These are phyloP conservation scores for Spermophilus dauricus DNA, from an alignment of 2,113 vertebrate species.

Conservation along the genomic window DNA sequence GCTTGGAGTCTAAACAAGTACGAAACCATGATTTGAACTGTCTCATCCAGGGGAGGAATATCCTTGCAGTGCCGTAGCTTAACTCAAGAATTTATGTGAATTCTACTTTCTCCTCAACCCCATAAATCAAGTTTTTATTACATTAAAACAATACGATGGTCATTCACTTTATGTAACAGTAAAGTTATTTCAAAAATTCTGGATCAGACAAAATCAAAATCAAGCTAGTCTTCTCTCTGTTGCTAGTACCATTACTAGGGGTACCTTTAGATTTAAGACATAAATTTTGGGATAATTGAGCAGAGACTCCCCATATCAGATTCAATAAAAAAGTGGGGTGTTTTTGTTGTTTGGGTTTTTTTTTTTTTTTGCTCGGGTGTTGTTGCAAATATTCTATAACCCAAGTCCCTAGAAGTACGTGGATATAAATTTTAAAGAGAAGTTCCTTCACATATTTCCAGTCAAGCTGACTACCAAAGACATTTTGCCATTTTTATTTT, in stretches of 20 bases:
- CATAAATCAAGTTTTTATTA: not conserved
- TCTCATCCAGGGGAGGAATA: not conserved
- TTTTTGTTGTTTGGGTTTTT: too few species aligned
- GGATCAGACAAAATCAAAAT: not conserved
- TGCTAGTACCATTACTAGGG: not conserved
- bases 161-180: not conserved
- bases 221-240: not conserved
- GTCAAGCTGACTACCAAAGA: constrained; percentile 27
- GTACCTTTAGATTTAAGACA: not conserved
- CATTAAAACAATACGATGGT: not conserved
- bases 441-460: constrained; percentile 5
- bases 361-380: not conserved
- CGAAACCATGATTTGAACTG: not conserved
- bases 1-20: not conserved
- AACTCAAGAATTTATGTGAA: not conserved
- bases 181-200: not conserved
- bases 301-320: not conserved
- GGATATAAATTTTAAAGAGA: not conserved
- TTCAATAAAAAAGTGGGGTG: not conserved
- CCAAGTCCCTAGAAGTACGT: not conserved
- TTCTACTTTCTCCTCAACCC: not conserved
- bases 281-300: not conserved
- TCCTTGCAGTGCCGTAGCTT: not conserved
- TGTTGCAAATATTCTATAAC: not conserved
- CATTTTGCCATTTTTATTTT: constrained; percentile 42